Evolutionary conservation across 2,797 vertebrate species (phyloP).

Genomic region (Xyrichtys novacula): DNA sequence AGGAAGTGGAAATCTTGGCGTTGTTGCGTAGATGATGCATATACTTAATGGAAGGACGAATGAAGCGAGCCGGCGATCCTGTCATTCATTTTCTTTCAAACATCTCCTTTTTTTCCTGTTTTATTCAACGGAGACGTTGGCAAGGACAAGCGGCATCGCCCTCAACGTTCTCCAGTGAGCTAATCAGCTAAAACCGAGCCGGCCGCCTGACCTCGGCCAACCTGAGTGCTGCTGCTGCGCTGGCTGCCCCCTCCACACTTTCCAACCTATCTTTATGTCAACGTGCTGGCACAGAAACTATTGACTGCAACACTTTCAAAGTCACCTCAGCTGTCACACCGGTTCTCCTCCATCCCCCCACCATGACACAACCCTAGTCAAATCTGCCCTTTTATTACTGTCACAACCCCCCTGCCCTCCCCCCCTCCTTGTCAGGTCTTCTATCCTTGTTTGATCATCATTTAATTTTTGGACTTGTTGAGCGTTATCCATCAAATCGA

Average conservation of each 20-base stretch:
- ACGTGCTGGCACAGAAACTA: conserved; percentile 65
- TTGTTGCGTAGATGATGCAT: not conserved
- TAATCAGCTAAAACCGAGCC: conserved; percentile 47
- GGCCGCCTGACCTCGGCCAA: conserved; percentile 24
- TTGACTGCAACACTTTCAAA: conserved; percentile 76
- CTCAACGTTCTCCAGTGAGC: not conserved
- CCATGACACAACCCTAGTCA: not conserved
- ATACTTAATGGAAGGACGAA: not conserved
- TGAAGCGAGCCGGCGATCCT: not conserved
- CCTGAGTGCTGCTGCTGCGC: conserved; percentile 22
- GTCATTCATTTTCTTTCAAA: not conserved
- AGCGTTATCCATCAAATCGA: not conserved
- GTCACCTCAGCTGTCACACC: conserved; percentile 69
- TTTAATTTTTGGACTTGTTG: conserved; percentile 10
- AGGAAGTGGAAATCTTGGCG: conserved; percentile 1
- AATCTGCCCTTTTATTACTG: conserved; percentile 17
- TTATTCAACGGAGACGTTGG: not conserved
- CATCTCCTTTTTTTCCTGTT: not conserved
- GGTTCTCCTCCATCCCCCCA: not conserved
- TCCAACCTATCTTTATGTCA: conserved; percentile 43
- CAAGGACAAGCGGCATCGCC: not conserved
- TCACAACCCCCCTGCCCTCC: not conserved
- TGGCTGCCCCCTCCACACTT: conserved; percentile 10
- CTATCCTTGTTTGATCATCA: conserved; percentile 12
- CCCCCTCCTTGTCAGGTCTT: not conserved